These are phyloP conservation scores for Sphaerodactylus townsendi DNA, from an alignment of 2,113 vertebrate genomes.

Conservation along the genomic window DNA sequence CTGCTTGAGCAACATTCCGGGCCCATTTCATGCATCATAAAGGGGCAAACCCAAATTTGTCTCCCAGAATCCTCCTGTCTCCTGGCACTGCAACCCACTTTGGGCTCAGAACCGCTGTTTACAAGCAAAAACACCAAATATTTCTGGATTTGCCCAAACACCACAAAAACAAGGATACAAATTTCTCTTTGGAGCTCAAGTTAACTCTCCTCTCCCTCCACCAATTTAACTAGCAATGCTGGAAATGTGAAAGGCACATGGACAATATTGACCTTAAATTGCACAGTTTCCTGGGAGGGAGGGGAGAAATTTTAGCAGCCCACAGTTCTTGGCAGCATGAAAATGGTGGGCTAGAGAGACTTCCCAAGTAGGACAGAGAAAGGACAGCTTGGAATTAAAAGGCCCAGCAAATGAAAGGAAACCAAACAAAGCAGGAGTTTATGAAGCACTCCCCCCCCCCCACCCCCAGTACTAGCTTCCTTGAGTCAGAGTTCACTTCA, in stretches of 20 bases:
- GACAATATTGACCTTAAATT: not conserved
- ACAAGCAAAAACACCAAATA: not conserved
- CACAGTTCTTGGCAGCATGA: not conserved
- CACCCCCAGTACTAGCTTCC: no score
- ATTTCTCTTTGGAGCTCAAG: no score
- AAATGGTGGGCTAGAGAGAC: not conserved
- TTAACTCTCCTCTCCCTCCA: not conserved
- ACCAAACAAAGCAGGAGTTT: no score
- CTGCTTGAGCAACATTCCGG: no score
- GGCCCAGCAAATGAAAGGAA: not conserved
- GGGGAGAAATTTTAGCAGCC: not conserved
- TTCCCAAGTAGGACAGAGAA: not conserved
- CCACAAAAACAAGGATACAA: not conserved
- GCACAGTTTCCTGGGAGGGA: not conserved
- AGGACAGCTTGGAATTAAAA: not conserved
- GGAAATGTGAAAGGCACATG: not conserved
- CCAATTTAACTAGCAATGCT: not conserved
- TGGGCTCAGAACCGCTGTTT: not conserved
- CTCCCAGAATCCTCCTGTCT: no score
- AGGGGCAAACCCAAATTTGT: no score
- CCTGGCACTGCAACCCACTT: no score
- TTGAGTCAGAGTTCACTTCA: no score
- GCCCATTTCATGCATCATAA: no score
- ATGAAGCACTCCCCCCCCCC: no score
- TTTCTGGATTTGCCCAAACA: not conserved